Percentiles rank a stretch among this genome's conserved stretches.
phyloP scores from a whole-genome alignment of 2,888 invertebrate species.

The Lingula anatina region DNA sequence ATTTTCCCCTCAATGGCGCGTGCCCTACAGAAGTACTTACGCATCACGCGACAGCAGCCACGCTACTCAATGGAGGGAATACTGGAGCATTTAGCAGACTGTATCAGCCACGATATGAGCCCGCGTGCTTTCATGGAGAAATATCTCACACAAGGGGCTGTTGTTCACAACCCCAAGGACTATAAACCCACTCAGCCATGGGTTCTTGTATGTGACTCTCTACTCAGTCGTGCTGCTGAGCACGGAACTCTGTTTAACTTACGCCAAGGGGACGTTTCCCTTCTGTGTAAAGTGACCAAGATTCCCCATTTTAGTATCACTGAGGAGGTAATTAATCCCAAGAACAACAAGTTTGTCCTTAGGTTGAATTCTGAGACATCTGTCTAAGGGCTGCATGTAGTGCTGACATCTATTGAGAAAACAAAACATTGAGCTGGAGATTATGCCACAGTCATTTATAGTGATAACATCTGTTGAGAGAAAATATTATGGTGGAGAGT shows the following conservation, averaged over 20 bases:
- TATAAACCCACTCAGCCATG: conserved; percentile 72
- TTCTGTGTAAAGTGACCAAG: conserved; percentile 78
- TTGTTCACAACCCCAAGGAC: conserved; percentile 43
- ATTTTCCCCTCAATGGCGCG: conserved; percentile 96
- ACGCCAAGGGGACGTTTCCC: conserved; percentile 65
- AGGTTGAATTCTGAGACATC: conserved; percentile 94
- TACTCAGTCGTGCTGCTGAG: conserved; percentile 78
- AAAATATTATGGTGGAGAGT: no score
- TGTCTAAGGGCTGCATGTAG: conserved; percentile 60
- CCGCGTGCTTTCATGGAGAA: conserved; percentile 93
- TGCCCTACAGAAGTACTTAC: conserved; percentile 90
- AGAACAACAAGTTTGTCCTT: conserved; percentile 90
- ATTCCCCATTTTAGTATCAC: conserved; percentile 91
- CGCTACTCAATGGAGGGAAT: conserved; percentile 92
- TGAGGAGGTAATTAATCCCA: conserved; percentile 94
- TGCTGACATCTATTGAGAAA: no score
- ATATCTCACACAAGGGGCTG: conserved; percentile 77
- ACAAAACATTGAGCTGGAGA: no score
- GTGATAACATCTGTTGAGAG: background rate
- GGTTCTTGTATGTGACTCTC: conserved; percentile 90
- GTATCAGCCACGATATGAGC: conserved; percentile 87
- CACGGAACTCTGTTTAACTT: conserved; percentile 85
- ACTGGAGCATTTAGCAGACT: conserved; percentile 81
- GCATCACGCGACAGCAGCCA: conserved; percentile 93
- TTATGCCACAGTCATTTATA: no score